Evolutionary conservation across 2,888 invertebrate genomes (phyloP), one percentile per base, ranked within the genome.

Genomic region (Spilosoma lubricipeda): DNA sequence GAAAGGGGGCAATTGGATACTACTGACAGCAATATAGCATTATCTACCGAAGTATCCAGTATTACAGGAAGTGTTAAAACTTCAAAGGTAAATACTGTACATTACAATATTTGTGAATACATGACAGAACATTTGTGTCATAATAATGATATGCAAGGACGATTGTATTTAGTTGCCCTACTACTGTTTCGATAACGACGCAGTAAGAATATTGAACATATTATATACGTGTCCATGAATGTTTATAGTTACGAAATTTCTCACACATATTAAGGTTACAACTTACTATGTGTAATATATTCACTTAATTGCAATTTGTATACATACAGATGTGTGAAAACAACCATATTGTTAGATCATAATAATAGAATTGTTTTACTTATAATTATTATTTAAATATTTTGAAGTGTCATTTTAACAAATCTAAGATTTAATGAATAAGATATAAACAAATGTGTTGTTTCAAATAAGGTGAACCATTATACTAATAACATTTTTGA

Each of bases 1-100:
- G 91, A 92, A 88, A 90, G 88, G 89, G 92, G 90, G 84, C 90
- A 90, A 88, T 87, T 86, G 83, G 91, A 92, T 82, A 85, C 86
- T 83, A 83, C 85, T 84, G 91, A 92, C 76, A 86, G 88, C 79
- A 90, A 93, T 93, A 87, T 93, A 95, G 91, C 93, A 84, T 83
- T 90, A 80, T 78, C 88, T 69, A 90, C 89, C 80, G 94, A 93
- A 85, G 91, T 92, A 80, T 90, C 93, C 74, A 92, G 91, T 88
- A 80, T 91, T 75, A 87, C 90, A 79, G 93, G 91, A 84, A 94
- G 93, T 92, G 90, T 92, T 79, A 92, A 89, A 90, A 91, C 91
- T 82, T 82, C 86, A 67, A 94, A 93, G 94, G 95, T 95, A 89
- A 80, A 73, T 74, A 72, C 63, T 23, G 13, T 20, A 48, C 48